Conservation (phyloP, 35 echinoderm and acorn worm genomes). For the Ptychodera flava region DNA sequence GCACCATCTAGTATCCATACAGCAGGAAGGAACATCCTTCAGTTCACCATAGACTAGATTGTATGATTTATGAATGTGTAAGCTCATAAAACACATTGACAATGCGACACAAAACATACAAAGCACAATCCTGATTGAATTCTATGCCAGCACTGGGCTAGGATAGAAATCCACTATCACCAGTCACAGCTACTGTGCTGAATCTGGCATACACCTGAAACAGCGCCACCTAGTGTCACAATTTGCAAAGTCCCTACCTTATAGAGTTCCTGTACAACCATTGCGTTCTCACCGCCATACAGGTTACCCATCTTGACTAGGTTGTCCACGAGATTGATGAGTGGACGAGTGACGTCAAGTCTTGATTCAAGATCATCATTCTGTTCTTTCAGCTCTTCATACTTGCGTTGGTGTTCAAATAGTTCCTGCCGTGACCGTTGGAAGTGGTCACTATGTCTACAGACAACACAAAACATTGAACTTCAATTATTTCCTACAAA, state of each 20-base stretch:
- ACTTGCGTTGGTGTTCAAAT: slow-evolving; percentile 60
- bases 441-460: slow-evolving; percentile 35
- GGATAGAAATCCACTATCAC: too few species aligned
- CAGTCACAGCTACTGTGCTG: too few species aligned
- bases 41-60: too few species aligned
- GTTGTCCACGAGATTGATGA: slow-evolving; percentile 87
- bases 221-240: neutral
- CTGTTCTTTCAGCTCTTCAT: slow-evolving; percentile 61
- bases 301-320: slow-evolving; percentile 87
- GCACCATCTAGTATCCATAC: too few species aligned
- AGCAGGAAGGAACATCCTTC: too few species aligned
- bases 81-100: too few species aligned
- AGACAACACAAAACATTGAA: neutral
- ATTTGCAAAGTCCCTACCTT: slow-evolving; percentile 41
- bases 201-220: too few species aligned
- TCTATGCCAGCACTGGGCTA: too few species aligned
- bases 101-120: too few species aligned
- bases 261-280: slow-evolving; percentile 88
- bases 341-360: slow-evolving; percentile 72
- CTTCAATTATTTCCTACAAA: neutral
- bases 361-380: slow-evolving; percentile 59
- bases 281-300: slow-evolving; percentile 84
- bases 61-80: too few species aligned
- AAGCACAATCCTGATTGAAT: too few species aligned
- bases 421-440: slow-evolving; percentile 46